Evolutionary conservation across 2,113 vertebrate species (phyloP).

Genomic region (rabbit (Oryctolagus cuniculus)): mOryCun1.1 NC_091439.1:80075501-80076000

Average conservation of each 20-base stretch:
- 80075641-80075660: background rate
- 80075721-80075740: too few relatives aligned
- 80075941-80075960: background rate
- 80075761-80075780: too few relatives aligned
- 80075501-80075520: too few relatives aligned
- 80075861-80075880: background rate
- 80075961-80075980: background rate
- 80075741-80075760: too few relatives aligned
- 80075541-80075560: background rate
- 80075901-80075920: background rate
- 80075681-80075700: too few relatives aligned
- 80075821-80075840: background rate
- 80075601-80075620: background rate
- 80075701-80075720: too few relatives aligned
- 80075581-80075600: background rate
- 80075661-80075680: too few relatives aligned
- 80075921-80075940: background rate
- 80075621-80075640: background rate
- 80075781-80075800: too few relatives aligned
- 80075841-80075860: background rate
- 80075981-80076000: background rate
- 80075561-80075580: background rate
- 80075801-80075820: background rate
- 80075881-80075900: background rate
- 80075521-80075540: slow-evolving; percentile 35